Evolutionary conservation across 1,140 invertebrate species (phyloP).

Genomic region (Philopotamus ludificatus): DNA sequence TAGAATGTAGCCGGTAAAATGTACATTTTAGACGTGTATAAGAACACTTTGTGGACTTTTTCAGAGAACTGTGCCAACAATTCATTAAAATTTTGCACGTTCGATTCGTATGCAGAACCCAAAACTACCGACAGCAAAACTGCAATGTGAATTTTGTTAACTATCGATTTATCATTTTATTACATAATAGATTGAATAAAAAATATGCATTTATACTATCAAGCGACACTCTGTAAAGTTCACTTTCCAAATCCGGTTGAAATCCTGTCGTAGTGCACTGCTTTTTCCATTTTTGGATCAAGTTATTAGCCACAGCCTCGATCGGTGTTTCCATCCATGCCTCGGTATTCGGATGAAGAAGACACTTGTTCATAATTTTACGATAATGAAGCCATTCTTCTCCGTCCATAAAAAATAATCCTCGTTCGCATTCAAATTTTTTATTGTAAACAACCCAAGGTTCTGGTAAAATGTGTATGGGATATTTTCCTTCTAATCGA

Average conservation of each 20-base stretch:
- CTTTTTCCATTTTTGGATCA: conserved; percentile 52
- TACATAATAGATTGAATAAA: conserved; percentile 17
- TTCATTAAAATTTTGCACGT: conserved; percentile 46
- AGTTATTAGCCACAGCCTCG: conserved; percentile 51
- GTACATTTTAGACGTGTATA: conserved; percentile 67
- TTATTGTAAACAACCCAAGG: conserved; percentile 80
- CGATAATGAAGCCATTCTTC: conserved; percentile 73
- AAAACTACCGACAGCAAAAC: conserved; percentile 71
- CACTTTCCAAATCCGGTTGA: conserved; percentile 60
- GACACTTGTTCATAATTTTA: conserved; percentile 69
- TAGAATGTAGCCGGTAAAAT: conserved; percentile 67
- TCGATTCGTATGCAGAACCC: conserved; percentile 55
- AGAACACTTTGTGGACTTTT: conserved; percentile 71
- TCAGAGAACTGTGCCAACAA: conserved; percentile 59
- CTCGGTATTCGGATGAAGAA: conserved; percentile 60
- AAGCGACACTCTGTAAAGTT: conserved; percentile 74
- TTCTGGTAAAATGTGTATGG: conserved; percentile 76
- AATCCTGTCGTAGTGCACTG: conserved; percentile 43
- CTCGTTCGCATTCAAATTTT: conserved; percentile 66
- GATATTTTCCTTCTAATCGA: conserved; percentile 72
- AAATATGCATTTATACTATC: conserved; percentile 58
- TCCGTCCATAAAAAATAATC: conserved; percentile 86
- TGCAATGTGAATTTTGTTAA: too few species aligned
- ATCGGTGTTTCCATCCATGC: conserved; percentile 55
- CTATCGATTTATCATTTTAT: too few species aligned